Conservation (phyloP, 2,888 invertebrate species). For the Agrochola litura region DNA sequence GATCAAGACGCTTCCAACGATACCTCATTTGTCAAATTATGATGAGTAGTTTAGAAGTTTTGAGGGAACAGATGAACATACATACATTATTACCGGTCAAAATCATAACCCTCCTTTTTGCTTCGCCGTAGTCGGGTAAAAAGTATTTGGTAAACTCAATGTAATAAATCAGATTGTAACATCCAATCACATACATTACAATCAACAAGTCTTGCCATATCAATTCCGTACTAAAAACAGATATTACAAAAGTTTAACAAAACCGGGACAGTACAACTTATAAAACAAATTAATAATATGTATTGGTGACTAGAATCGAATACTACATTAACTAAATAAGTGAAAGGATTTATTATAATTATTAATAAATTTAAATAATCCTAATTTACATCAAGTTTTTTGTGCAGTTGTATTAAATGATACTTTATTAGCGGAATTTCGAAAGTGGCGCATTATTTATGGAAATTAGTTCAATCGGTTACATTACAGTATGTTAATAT, state of each 20-base stretch:
- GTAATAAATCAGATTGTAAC: too few relatives aligned
- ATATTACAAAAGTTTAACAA: not conserved
- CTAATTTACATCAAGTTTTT: constrained; percentile 29
- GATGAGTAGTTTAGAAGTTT: too few relatives aligned
- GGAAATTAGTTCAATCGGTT: constrained; percentile 19
- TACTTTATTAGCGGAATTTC: constrained; percentile 45
- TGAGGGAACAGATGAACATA: too few relatives aligned
- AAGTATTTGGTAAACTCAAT: too few relatives aligned
- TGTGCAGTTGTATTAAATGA: constrained; percentile 29
- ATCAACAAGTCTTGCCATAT: not conserved
- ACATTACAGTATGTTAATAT: constrained; percentile 24
- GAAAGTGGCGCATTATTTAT: constrained; percentile 53
- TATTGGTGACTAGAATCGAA: constrained; percentile 40
- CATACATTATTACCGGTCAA: too few relatives aligned
- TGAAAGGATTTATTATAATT: constrained; percentile 52
- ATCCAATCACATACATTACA: not conserved
- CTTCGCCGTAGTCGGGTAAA: too few relatives aligned
- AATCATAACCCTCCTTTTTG: too few relatives aligned
- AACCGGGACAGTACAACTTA: constrained; percentile 18
- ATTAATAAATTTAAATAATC: constrained; percentile 38
- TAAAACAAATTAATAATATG: constrained; percentile 44
- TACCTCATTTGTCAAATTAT: too few relatives aligned
- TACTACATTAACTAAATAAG: constrained; percentile 47
- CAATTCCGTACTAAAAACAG: not conserved
- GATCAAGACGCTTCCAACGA: too few relatives aligned